Evolutionary conservation across 2,888 invertebrate species (phyloP), one percentile per base, ranked within the genome.

Genomic region (Heliconius aoede): DNA sequence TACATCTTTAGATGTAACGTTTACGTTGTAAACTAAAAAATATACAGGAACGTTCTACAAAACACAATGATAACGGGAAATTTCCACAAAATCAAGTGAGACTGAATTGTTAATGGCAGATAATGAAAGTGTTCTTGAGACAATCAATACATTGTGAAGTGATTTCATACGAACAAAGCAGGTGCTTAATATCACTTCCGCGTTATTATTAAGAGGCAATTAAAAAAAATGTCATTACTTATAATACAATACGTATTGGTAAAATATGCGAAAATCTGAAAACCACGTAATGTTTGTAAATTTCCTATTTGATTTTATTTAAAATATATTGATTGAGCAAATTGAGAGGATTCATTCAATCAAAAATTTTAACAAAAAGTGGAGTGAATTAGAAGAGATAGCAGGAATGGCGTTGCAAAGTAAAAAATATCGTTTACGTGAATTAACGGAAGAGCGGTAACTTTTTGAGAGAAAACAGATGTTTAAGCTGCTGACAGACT

Each of bases 41-140:
- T 55, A 26, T 26, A 26, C 26, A 26, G 15, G 7, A 24, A 60
- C 15, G 26, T 69, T 55, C n/a, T 30, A 69, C 8, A 30, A 69
- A 55, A 55, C 55, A 67, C 24, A n/a, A n/a, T n/a, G 13, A 69
- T 51, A 13, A 58, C 32, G 8, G 72, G 61, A 72, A 72, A 26
- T 72, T 72, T 72, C 61, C 72, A 61, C 40, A 72, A 72, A 72
- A 61, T 13, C 60, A 60, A 26, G 8, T 72, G 36, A 60, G 60
- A 60, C 36, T 61, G 60, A 36, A 60, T 61, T 72, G 72, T 72
- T 72, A 72, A 72, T 72, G 24, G 40, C 26, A 72, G 61, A 36
- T 72, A 72, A 72, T 61, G 36, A 61, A 72, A 72, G 72, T 72
- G 72, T 28, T 36, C 72, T 72, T 72, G 72, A 72, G 60, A 72